Base-by-base conservation (phyloP, 2,797 vertebrate species). In the Serranus cabrilla region DNA sequence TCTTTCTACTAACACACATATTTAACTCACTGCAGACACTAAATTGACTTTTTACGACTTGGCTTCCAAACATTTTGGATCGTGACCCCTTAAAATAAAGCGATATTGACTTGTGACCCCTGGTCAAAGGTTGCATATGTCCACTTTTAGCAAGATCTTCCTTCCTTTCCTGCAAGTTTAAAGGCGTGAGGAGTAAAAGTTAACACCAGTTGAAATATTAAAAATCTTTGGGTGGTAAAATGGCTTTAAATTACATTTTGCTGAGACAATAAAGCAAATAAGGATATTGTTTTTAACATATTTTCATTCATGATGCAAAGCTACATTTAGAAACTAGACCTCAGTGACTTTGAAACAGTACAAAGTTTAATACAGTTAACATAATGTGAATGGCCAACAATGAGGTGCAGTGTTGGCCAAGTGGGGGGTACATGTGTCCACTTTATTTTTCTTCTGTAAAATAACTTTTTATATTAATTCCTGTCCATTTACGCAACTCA, bases 11-110 rank as follows among this genome's bases (percentile, higher is more conserved):
- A 46, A 46, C 8, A 45, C 16, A 45, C 8, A 51, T 20, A 42
- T n/a, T 51, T 7, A 61, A 31, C 16, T 34, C n/a, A 40, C 58
- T 45, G 47, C 14, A n/a, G 40, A 49, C 42, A 31, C 27, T 31
- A 3, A n/a, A n/a, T n/a, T n/a, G n/a, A n/a, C n/a, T n/a, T n/a
- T n/a, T n/a, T n/a, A n/a, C n/a, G n/a, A n/a, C n/a, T n/a, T n/a
- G n/a, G n/a, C n/a, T 52, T 40, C 25, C 18, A 39, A 25, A 25
- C 11, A 1, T 9, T 60, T 51, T 45, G 18, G 56, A 56, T 71
- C 52, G 42, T 63, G 57, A 58, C 25, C 17, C 4, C n/a, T 43
- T 37, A 5, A 56, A 61, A 57, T 34, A 55, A 49, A 73, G n/a
- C 52, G 20, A 4, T 43, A 31, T 4, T 4, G 50, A 40, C 31